A percentile compares a stretch with the other conserved stretches of the same genome.
Conservation (phyloP, 2,113 vertebrate genomes). For the Symphodus melops region DNA sequence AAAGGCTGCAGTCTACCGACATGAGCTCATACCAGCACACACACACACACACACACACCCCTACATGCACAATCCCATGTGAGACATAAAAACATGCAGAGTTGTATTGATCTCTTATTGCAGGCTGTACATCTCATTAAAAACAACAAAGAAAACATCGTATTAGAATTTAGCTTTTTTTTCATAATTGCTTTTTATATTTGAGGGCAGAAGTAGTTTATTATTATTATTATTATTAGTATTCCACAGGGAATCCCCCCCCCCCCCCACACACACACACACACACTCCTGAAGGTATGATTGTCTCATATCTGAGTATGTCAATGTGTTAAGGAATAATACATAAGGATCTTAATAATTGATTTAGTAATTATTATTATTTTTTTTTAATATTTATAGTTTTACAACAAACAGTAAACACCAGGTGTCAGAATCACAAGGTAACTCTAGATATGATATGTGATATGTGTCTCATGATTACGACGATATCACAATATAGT, state of each 20-base stretch:
- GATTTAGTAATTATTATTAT: too few relatives aligned
- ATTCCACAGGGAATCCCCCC: neutral
- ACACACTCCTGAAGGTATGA: conserved; percentile 14
- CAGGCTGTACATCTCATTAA: neutral
- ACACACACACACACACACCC: neutral
- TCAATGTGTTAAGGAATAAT: conserved; percentile 41
- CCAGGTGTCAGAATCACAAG: too few relatives aligned
- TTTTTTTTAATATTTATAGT: neutral
- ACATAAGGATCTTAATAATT: conserved; percentile 31
- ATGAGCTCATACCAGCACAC: conserved; percentile 50
- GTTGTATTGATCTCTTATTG: neutral
- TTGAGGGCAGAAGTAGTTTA: neutral
- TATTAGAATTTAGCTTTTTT: too few relatives aligned
- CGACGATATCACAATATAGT: too few relatives aligned
- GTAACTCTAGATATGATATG: too few relatives aligned
- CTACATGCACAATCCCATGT: neutral
- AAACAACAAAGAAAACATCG: too few relatives aligned
- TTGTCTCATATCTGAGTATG: conserved; percentile 8
- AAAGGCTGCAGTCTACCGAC: conserved; percentile 58
- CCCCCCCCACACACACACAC: conserved; percentile 1
- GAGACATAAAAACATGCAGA: neutral
- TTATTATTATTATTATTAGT: too few relatives aligned
- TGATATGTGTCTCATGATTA: too few relatives aligned
- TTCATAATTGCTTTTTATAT: neutral
- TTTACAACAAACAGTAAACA: neutral